Base-by-base conservation (phyloP, 1,140 invertebrate genomes). In the Dendroctonus valens region DNA sequence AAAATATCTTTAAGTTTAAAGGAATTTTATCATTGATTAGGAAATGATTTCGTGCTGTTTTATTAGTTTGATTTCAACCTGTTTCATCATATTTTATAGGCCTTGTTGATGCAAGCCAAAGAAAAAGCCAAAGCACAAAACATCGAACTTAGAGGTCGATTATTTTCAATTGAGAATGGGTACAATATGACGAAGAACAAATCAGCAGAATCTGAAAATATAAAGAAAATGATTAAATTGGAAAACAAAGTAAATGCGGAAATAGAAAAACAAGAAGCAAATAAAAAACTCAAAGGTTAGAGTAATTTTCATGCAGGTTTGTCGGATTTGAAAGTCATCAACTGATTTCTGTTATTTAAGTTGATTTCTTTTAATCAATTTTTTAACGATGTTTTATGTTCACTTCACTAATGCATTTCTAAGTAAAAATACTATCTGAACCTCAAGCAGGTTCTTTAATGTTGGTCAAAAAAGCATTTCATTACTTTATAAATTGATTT, bases 191-290 rank as follows among this genome's bases (percentile, higher is more conserved):
- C 68, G 5, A 76, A 72, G 68, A 61, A 70, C 4, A 76, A 75
- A 59, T 46, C 70, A 14, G 73, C 75, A 6, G 76, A 77, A 69
- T 76, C 74, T 15, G 75, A 77, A 42, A 77, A 76, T 44, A 73
- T 77, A 42, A 72, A 76, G 42, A 76, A 77, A 69, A 72, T 77
- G 53, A 67, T 76, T 7, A 76, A 75, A 50, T 65, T 77, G 12
- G 74, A 77, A 52, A 70, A 72, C 64, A 76, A 74, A 62, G 69
- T 77, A 7, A 73, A 75, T 52, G 69, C 72, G 3, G 71, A 76
- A 58, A 73, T 76, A 40, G 73, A 74, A 42, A 74, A 69, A 37
- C 67, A 70, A 37, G 70, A 72, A n/a, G 62, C 55, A n/a, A 59
- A 49, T 38, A 70, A 70, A 51, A 66, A 70, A 12, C 15, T 51